Evolutionary conservation across 2,797 vertebrate species (phyloP).

Genomic region (Fratercula arctica): DNA sequence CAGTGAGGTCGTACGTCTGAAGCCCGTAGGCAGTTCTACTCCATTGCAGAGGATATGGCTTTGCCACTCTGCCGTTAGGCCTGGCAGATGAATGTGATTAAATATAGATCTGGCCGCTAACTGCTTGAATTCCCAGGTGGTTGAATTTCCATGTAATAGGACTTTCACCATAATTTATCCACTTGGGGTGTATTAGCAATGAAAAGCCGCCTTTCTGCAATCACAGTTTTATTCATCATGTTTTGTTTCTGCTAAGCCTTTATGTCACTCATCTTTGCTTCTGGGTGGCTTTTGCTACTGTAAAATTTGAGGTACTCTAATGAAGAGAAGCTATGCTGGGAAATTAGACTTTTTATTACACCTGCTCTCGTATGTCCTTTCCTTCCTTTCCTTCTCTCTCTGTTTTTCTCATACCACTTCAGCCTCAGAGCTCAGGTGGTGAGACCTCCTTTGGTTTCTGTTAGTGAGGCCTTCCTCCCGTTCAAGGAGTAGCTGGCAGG

Average conservation of each 20-base stretch:
- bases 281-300: neutral
- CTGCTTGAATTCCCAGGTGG: conserved; percentile 23
- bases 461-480: neutral
- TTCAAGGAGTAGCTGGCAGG: neutral
- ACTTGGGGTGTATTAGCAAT: neutral
- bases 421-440: neutral
- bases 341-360: neutral
- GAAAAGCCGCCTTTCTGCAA: conserved; percentile 16
- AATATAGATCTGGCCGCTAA: conserved; percentile 25
- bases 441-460: neutral
- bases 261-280: neutral
- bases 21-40: neutral
- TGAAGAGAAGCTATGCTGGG: neutral
- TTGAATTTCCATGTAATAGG: conserved; percentile 32
- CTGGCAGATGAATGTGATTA: conserved; percentile 27
- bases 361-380: neutral
- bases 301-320: neutral
- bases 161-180: conserved; percentile 27
- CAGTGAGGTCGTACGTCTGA: neutral
- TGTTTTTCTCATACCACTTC: neutral
- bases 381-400: neutral
- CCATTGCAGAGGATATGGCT: neutral
- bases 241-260: neutral
- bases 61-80: neutral
- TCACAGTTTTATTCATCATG: neutral